Percentiles rank a stretch among this genome's conserved stretches.
These are phyloP conservation scores for Chalcis sispes DNA, from an alignment of 2,888 invertebrate genomes.

Conservation along the genomic window DNA sequence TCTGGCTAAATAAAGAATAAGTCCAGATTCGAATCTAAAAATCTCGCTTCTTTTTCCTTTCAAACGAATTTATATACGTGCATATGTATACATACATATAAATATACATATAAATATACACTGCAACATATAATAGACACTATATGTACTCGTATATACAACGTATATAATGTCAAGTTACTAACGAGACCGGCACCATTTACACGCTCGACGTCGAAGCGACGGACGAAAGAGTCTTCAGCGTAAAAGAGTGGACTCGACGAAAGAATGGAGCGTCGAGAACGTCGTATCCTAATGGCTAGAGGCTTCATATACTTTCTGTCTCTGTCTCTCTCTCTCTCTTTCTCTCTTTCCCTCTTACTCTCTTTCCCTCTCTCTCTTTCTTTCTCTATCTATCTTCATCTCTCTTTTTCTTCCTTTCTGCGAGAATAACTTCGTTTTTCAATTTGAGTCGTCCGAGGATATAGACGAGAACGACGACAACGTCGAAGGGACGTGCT, in stretches of 20 bases:
- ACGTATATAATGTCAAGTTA: constrained; percentile 21
- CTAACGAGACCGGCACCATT: constrained; percentile 45
- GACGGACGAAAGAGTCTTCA: not conserved
- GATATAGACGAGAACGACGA: not conserved
- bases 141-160: too few relatives aligned
- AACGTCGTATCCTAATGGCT: constrained; percentile 17
- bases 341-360: not conserved
- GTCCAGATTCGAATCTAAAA: constrained; percentile 11
- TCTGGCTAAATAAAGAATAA: constrained; percentile 1
- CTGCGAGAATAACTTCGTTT: constrained; percentile 33
- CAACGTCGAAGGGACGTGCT: not conserved
- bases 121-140: too few relatives aligned
- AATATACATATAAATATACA: too few relatives aligned
- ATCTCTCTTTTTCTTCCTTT: not conserved
- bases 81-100: too few relatives aligned
- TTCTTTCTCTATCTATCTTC: not conserved
- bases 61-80: too few relatives aligned
- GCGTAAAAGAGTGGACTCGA: constrained; percentile 33
- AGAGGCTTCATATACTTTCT: constrained; percentile 11
- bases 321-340: not conserved
- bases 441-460: constrained; percentile 19
- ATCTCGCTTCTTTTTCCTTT: not conserved
- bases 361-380: not conserved
- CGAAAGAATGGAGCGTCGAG: constrained; percentile 27
- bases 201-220: not conserved